Evolutionary conservation across 2,888 invertebrate species (phyloP).

Genomic region (Spilosoma lubricipeda): DNA sequence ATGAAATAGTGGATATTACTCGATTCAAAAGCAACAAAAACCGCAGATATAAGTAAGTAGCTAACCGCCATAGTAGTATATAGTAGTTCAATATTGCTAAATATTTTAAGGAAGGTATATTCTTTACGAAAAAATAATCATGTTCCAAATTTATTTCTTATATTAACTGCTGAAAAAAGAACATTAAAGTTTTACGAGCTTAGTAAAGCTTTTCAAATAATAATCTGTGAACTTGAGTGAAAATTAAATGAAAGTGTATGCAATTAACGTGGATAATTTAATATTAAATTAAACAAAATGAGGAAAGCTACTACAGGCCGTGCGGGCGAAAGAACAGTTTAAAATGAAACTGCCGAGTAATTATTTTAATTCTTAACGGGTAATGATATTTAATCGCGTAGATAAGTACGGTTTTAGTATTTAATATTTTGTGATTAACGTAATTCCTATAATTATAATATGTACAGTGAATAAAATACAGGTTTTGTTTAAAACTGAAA

Average conservation of each 20-base stretch:
- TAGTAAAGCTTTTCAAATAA: slow-evolving; percentile 10
- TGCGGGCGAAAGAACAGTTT: slow-evolving; percentile 24
- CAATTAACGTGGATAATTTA: slow-evolving; percentile 20
- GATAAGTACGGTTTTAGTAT: slow-evolving; percentile 33
- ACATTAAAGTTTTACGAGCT: background rate
- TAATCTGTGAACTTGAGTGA: background rate
- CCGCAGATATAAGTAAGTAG: background rate
- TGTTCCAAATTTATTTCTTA: background rate
- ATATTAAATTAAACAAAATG: slow-evolving; percentile 32
- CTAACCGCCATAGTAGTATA: background rate
- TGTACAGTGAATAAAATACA: too few species aligned
- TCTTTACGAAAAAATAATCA: background rate
- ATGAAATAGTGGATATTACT: too few species aligned
- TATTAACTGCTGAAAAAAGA: background rate
- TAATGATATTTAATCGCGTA: slow-evolving; percentile 23
- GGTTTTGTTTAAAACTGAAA: too few species aligned
- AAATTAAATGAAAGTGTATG: slow-evolving; percentile 11
- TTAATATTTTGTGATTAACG: slow-evolving; percentile 15
- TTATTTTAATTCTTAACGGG: slow-evolving; percentile 38
- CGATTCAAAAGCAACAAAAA: too few species aligned
- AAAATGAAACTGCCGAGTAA: slow-evolving; percentile 28
- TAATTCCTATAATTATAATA: background rate
- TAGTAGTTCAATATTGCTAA: background rate
- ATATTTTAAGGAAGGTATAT: background rate
- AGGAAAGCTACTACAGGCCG: slow-evolving; percentile 14